A percentile compares a stretch with the other conserved stretches of the same genome.
phyloP scores from a whole-genome alignment of 2,113 vertebrate genomes.

The Pungitius pungitius region DNA sequence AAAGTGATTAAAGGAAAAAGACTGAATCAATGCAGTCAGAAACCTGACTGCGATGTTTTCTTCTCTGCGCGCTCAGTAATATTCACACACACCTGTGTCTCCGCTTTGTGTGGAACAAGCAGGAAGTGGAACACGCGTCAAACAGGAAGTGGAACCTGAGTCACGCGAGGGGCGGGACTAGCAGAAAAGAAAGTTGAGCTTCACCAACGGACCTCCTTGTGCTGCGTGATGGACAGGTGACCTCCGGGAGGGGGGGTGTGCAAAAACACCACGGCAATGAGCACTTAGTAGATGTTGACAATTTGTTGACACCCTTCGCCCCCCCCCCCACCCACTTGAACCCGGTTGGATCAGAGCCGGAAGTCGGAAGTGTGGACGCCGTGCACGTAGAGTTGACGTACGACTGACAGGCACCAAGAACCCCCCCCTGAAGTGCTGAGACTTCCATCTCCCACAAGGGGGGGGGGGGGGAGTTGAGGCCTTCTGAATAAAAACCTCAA shows the following conservation, averaged over 20 bases:
- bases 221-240: slow-evolving; percentile 51
- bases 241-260: slow-evolving; percentile 45
- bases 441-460: slow-evolving; percentile 23
- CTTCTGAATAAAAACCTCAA: slow-evolving; percentile 46
- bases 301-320: slow-evolving; percentile 34
- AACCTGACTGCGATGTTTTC: neutral
- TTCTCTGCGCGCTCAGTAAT: neutral
- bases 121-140: neutral
- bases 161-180: neutral
- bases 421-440: slow-evolving; percentile 8
- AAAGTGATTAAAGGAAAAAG: neutral
- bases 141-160: neutral
- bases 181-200: neutral
- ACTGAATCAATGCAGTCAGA: neutral
- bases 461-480: neutral
- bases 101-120: slow-evolving; percentile 9
- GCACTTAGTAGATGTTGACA: slow-evolving; percentile 57
- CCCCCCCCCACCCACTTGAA: neutral
- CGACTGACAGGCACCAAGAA: slow-evolving; percentile 30
- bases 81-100: neutral
- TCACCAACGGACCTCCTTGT: slow-evolving; percentile 20
- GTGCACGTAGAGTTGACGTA: slow-evolving; percentile 19
- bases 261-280: slow-evolving; percentile 51
- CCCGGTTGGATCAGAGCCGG: neutral
- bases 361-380: slow-evolving; percentile 33